Percentiles rank a stretch among this genome's conserved stretches.
phyloP scores from a whole-genome alignment of 2,888 invertebrate genomes.

The Drosophila engyochracea region DNA sequence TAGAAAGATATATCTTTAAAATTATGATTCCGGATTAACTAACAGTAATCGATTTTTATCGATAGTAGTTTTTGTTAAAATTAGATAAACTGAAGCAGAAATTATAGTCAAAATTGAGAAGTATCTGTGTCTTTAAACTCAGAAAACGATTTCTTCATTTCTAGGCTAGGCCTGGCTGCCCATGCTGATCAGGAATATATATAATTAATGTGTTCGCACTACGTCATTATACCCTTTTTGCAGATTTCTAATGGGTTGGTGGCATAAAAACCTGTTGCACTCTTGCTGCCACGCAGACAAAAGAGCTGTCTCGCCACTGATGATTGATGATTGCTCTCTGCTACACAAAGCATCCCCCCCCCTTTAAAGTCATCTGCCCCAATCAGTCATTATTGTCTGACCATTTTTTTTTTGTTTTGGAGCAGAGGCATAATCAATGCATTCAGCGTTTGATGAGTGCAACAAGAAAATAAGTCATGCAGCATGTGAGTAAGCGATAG shows the following conservation, averaged over 20 bases:
- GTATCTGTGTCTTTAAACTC: not conserved
- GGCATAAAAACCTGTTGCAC: slow-evolving; percentile 4
- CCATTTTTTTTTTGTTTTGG: slow-evolving; percentile 39
- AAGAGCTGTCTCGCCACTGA: not conserved
- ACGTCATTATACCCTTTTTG: not conserved
- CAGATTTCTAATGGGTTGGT: not conserved
- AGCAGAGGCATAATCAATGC: slow-evolving; percentile 54
- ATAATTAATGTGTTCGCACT: not conserved
- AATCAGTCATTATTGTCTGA: slow-evolving; percentile 15
- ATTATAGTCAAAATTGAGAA: not conserved
- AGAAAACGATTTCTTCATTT: not conserved
- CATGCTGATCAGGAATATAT: not conserved
- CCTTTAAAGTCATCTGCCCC: not conserved
- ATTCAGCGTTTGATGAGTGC: slow-evolving; percentile 35
- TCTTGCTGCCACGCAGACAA: not conserved
- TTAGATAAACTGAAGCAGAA: not conserved
- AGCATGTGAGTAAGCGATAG: slow-evolving; percentile 19
- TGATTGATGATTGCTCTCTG: slow-evolving; percentile 1
- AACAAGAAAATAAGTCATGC: slow-evolving; percentile 44
- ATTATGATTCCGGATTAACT: fast-evolving
- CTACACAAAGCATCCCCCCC: not conserved
- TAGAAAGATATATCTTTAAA: not conserved
- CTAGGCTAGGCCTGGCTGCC: not conserved
- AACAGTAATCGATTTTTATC: not conserved
- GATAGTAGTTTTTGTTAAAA: not conserved